Conservation (phyloP, 2,113 vertebrate genomes). For the Thamnophis sirtalis region DNA sequence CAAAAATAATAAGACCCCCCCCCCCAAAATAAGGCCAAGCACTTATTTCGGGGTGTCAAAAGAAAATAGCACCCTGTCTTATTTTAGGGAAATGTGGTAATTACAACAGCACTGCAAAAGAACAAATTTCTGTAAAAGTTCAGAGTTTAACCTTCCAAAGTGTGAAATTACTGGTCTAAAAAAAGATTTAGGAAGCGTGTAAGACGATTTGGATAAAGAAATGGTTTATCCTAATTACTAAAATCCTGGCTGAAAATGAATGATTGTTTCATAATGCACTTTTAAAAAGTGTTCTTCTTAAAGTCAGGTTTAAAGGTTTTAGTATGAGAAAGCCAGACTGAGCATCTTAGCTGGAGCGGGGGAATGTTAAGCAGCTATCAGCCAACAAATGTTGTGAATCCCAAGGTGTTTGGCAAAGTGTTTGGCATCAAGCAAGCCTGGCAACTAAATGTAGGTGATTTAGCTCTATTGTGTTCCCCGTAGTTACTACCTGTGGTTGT, state of each 20-base stretch:
- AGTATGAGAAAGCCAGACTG: conserved; percentile 30
- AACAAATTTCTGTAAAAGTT: not conserved
- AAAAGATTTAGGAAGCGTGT: not conserved
- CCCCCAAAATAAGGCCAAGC: too few relatives aligned
- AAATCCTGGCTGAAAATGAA: conserved; percentile 23
- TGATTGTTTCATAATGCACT: conserved; percentile 22
- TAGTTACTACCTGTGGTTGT: too few relatives aligned
- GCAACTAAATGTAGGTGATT: too few relatives aligned
- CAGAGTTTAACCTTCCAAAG: not conserved
- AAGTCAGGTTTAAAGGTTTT: conserved; percentile 51
- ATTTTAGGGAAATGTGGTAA: too few relatives aligned
- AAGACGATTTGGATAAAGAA: conserved; percentile 34
- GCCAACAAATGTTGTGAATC: conserved; percentile 24
- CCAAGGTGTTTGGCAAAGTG: not conserved
- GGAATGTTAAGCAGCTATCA: conserved; percentile 30
- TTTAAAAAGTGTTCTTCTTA: conserved; percentile 43
- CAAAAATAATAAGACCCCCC: too few relatives aligned
- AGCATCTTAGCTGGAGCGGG: not conserved
- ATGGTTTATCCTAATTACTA: conserved; percentile 1
- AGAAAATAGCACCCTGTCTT: too few relatives aligned
- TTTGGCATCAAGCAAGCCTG: too few relatives aligned
- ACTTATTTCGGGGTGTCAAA: too few relatives aligned
- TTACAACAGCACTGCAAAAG: too few relatives aligned
- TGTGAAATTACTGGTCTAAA: conserved; percentile 4
- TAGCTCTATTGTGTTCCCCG: too few relatives aligned